Conservation (phyloP, 2,888 invertebrate genomes). For the Plagiodera versicolora region DNA sequence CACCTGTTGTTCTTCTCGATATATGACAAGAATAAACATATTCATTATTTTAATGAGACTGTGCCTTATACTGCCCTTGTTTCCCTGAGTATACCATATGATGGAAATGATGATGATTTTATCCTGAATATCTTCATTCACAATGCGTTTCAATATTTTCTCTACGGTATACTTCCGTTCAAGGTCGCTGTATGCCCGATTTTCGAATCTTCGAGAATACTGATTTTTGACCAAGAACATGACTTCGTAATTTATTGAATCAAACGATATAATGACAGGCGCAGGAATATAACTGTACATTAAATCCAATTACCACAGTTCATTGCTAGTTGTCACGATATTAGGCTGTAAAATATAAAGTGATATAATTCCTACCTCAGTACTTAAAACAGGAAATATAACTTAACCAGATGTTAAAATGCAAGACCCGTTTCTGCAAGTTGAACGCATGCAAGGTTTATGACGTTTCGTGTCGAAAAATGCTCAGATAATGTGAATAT, state of each 20-base stretch:
- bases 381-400: constrained; percentile 38
- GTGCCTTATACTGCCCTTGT: too few relatives aligned
- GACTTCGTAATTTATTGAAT: constrained; percentile 33
- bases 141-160: too few relatives aligned
- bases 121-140: too few relatives aligned
- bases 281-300: constrained; percentile 33
- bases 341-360: constrained; percentile 38
- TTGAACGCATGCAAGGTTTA: constrained; percentile 21
- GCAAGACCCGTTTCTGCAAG: constrained; percentile 26
- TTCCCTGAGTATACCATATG: too few relatives aligned
- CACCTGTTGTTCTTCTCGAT: too few relatives aligned
- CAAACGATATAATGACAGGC: constrained; percentile 35
- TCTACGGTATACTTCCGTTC: too few relatives aligned
- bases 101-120: too few relatives aligned
- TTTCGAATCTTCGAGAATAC: too few relatives aligned
- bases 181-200: too few relatives aligned
- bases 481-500: constrained; percentile 22
- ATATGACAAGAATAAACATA: too few relatives aligned
- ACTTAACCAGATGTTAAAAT: constrained; percentile 37
- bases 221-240: too few relatives aligned
- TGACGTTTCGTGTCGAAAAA: constrained; percentile 27
- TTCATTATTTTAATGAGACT: too few relatives aligned
- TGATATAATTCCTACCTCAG: constrained; percentile 37
- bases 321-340: constrained; percentile 37
- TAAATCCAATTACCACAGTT: constrained; percentile 36